phyloP scores from a whole-genome alignment of 2,888 invertebrate species.

The Atethmia centrago region DNA sequence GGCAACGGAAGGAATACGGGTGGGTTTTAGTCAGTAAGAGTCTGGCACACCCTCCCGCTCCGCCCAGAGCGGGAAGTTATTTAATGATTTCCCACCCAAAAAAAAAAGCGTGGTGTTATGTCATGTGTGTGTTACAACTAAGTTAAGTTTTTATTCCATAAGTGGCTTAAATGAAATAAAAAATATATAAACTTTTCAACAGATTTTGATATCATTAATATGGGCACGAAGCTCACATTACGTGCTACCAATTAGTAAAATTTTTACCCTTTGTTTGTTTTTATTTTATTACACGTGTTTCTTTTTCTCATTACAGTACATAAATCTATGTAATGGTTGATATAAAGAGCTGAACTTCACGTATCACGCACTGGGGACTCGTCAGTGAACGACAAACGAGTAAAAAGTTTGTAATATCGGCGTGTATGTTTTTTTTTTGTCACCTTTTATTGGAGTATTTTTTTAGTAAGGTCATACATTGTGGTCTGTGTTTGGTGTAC shows the following conservation, averaged over 20 bases:
- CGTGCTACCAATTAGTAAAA: background rate
- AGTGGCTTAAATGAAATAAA: too few species aligned
- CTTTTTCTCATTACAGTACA: constrained; percentile 18
- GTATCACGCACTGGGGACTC: constrained; percentile 31
- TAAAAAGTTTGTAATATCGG: constrained; percentile 37
- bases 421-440: background rate
- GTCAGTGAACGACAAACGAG: constrained; percentile 10
- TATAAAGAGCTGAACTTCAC: constrained; percentile 1
- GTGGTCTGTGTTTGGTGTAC: too few species aligned
- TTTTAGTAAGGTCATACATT: too few species aligned
- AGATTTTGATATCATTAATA: background rate
- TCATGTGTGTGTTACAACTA: too few species aligned
- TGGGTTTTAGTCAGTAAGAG: too few species aligned
- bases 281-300: background rate
- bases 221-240: background rate
- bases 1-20: too few species aligned
- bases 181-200: background rate
- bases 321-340: constrained; percentile 22
- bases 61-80: too few species aligned
- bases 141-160: too few species aligned
- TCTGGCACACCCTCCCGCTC: too few species aligned
- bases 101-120: too few species aligned
- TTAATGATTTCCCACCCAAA: too few species aligned
- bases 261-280: background rate
- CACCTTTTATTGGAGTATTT: constrained; percentile 14